Conservation (phyloP, 1,140 invertebrate species). For the Hesperophylax magnus region DNA sequence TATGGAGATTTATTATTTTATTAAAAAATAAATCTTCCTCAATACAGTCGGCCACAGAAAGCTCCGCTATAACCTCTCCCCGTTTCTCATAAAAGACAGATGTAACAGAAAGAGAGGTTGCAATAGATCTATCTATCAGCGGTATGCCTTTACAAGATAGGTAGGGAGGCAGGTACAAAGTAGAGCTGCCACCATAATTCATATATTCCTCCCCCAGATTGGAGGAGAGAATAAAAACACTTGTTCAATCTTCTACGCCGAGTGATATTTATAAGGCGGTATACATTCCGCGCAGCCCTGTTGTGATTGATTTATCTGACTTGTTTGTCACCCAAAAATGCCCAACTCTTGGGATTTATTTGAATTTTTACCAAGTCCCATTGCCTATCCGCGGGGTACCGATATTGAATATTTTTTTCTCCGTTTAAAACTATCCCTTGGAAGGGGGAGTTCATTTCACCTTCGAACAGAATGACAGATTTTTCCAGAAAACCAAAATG, state of each 20-base stretch:
- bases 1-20: conserved; percentile 35
- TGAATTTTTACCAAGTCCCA: conserved; percentile 68
- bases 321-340: conserved; percentile 68
- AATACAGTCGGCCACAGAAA: background rate
- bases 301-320: conserved; percentile 72
- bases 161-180: background rate
- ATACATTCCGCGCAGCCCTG: conserved; percentile 62
- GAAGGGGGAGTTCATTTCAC: conserved; percentile 45
- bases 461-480: conserved; percentile 48
- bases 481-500: conserved; percentile 32
- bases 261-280: conserved; percentile 52
- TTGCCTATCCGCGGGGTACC: conserved; percentile 57
- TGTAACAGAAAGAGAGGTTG: too few species aligned
- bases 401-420: conserved; percentile 57
- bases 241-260: conserved; percentile 53
- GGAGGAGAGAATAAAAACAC: conserved; percentile 53
- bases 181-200: conserved; percentile 25
- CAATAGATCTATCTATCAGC: too few species aligned
- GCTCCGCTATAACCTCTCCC: too few species aligned
- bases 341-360: conserved; percentile 66
- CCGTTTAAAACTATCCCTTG: conserved; percentile 44
- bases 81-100: too few species aligned
- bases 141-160: too few species aligned
- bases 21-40: conserved; percentile 25
- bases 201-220: conserved; percentile 25